A percentile compares a stretch with the other conserved stretches of the same genome.
phyloP scores from a whole-genome alignment of 2,113 vertebrate species.

The Dolichallabes microphthalmus region DNA sequence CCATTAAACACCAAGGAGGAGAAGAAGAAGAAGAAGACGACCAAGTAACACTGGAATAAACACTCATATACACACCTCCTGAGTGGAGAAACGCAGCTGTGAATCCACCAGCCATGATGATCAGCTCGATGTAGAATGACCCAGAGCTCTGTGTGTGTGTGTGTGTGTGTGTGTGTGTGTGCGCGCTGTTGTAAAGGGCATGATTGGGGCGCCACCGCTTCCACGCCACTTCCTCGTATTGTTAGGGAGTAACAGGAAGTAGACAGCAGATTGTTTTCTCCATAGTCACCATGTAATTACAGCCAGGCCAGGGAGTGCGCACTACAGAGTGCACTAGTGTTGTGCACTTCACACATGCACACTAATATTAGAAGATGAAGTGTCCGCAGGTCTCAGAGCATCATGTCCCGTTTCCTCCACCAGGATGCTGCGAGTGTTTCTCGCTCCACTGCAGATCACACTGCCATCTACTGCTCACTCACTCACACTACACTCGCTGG shows the following conservation, averaged over 20 bases:
- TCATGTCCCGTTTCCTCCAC: not conserved
- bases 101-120: slow-evolving; percentile 25
- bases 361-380: not conserved
- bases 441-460: not conserved
- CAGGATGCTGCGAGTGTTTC: not conserved
- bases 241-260: slow-evolving; percentile 26
- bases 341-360: not conserved
- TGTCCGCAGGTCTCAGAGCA: not conserved
- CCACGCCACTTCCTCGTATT: slow-evolving; percentile 17
- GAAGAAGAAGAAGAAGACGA: too few relatives aligned
- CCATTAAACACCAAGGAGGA: too few relatives aligned
- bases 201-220: not conserved
- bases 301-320: not conserved
- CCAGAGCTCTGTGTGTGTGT: not conserved
- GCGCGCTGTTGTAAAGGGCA: not conserved
- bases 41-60: not conserved
- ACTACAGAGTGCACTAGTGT: not conserved
- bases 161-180: not conserved
- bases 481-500: not conserved
- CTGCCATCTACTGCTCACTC: not conserved
- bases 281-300: not conserved
- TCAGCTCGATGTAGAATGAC: not conserved
- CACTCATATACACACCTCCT: slow-evolving; percentile 12
- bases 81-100: not conserved
- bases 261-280: slow-evolving; percentile 7